Percentiles rank a stretch among this genome's conserved stretches.
Conservation (phyloP, 2,113 vertebrate species). For the Campylorhamphus procurvoides region DNA sequence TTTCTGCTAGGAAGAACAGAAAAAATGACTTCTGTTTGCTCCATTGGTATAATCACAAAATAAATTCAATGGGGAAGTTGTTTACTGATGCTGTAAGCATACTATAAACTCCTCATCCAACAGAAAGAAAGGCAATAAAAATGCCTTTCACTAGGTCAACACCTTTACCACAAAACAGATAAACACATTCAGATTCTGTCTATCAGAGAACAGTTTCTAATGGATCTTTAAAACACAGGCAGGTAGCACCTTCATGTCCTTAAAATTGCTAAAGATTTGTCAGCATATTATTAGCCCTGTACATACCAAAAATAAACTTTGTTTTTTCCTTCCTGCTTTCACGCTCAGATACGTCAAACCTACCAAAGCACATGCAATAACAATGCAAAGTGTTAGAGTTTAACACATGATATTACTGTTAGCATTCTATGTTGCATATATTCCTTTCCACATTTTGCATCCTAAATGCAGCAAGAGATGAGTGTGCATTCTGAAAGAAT, state of each 20-base stretch:
- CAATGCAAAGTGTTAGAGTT: not conserved
- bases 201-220: not conserved
- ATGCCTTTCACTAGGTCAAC: not conserved
- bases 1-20: conserved; percentile 61
- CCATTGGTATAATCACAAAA: conserved; percentile 46
- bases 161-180: not conserved
- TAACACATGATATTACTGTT: not conserved
- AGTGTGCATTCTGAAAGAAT: not conserved
- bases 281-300: not conserved
- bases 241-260: not conserved
- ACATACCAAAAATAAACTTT: not conserved
- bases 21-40: conserved; percentile 18
- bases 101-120: not conserved
- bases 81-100: not conserved
- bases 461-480: not conserved
- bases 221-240: not conserved
- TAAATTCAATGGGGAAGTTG: conserved; percentile 17
- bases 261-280: not conserved
- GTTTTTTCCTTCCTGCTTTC: not conserved
- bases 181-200: not conserved
- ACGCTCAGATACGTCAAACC: not conserved
- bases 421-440: not conserved
- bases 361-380: not conserved
- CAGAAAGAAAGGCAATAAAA: not conserved
- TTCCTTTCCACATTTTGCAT: not conserved